phyloP scores from a whole-genome alignment of 2,888 invertebrate species.

The Caenorhabditis panamensis region DNA sequence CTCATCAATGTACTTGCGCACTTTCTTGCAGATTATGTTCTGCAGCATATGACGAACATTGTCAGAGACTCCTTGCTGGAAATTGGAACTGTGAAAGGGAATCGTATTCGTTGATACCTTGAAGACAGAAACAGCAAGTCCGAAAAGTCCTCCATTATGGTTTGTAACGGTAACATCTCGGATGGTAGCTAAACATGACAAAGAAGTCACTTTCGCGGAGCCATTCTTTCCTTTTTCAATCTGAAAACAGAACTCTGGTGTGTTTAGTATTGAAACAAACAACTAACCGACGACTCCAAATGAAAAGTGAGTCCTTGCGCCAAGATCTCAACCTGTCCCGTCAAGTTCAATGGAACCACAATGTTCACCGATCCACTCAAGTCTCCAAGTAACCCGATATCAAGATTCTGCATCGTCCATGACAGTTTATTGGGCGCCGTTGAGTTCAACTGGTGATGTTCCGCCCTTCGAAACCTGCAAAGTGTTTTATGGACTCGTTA shows the following conservation, averaged over 20 bases:
- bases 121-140: constrained; percentile 73
- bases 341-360: constrained; percentile 73
- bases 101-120: constrained; percentile 23
- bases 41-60: constrained; percentile 73
- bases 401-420: constrained; percentile 73
- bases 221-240: constrained; percentile 68
- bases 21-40: constrained; percentile 71
- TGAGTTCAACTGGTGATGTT: constrained; percentile 68
- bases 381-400: constrained; percentile 75
- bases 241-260: too few species aligned
- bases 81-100: neutral
- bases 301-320: constrained; percentile 72
- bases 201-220: constrained; percentile 64
- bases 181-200: constrained; percentile 68
- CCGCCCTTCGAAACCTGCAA: constrained; percentile 68
- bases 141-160: constrained; percentile 76
- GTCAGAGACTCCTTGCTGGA: constrained; percentile 71
- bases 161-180: constrained; percentile 69
- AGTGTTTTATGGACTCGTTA: too few species aligned
- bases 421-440: constrained; percentile 69
- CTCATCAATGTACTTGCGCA: constrained; percentile 72
- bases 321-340: constrained; percentile 73
- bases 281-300: constrained; percentile 65
- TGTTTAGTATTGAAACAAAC: too few species aligned
- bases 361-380: constrained; percentile 72